Percentiles rank a stretch among this genome's conserved stretches.
Conservation (phyloP, 1,140 invertebrate genomes). For the Drosophila subobscura region DNA sequence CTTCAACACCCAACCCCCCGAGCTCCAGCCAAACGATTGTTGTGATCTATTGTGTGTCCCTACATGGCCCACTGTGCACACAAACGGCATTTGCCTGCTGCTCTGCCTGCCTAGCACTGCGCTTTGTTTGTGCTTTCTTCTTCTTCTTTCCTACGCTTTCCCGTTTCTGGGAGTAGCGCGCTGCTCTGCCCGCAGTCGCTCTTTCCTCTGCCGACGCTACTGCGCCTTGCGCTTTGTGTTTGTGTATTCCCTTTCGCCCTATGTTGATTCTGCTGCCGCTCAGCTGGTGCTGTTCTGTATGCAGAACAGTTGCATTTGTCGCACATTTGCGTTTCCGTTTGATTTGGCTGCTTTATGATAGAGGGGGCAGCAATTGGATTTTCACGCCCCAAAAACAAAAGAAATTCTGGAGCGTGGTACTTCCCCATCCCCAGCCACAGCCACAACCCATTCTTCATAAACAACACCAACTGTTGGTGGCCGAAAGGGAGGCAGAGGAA, state of each 20-base stretch:
- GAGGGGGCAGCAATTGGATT: slow-evolving; percentile 55
- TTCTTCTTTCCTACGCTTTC: slow-evolving; percentile 7
- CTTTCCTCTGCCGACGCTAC: too few relatives aligned
- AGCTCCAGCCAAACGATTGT: background rate
- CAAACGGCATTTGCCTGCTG: slow-evolving; percentile 51
- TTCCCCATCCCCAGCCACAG: background rate
- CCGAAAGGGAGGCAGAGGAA: background rate
- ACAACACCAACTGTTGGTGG: slow-evolving; percentile 41
- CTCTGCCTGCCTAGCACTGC: background rate
- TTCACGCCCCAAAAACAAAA: slow-evolving; percentile 53
- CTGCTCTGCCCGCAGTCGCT: too few relatives aligned
- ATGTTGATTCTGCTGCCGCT: background rate
- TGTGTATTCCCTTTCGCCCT: too few relatives aligned
- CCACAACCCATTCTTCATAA: slow-evolving; percentile 9
- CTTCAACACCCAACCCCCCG: background rate
- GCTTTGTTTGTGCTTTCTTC: slow-evolving; percentile 31
- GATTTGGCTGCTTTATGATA: slow-evolving; percentile 73
- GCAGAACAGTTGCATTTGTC: slow-evolving; percentile 46
- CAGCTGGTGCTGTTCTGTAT: background rate
- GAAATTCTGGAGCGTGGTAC: slow-evolving; percentile 4
- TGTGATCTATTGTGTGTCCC: slow-evolving; percentile 13
- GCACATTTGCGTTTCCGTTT: slow-evolving; percentile 66
- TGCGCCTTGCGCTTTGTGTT: too few relatives aligned
- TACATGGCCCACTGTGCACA: slow-evolving; percentile 34
- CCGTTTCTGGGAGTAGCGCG: too few relatives aligned